Evolutionary conservation across 2,888 invertebrate genomes (phyloP), one percentile per base, ranked within the genome.

Genomic region (Meliscaeva auricollis): DNA sequence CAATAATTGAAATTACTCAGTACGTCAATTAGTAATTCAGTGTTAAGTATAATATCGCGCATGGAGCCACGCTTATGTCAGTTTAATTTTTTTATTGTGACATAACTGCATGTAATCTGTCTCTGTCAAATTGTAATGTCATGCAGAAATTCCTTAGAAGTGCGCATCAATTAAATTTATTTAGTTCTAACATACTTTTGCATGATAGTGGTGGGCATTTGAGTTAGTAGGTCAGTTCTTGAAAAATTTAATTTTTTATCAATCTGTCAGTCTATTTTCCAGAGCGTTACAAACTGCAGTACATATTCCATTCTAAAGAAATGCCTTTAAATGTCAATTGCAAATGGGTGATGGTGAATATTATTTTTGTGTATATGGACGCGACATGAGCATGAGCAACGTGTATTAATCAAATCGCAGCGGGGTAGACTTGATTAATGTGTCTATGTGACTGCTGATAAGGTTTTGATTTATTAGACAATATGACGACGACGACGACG

Each of bases 381-480:
- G 11, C 1, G 1, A 9, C 4, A 1, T 7, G 2, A 13, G 46
- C 77, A 70, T 74, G 74, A 30, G 50, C 62, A 46, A 69, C 26
- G 13, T 32, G 15, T 66, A 79, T 84, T 84, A 76, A 76, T 62
- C 80, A 80, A 50, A 46, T 35, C n/a, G 20, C 66, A 44, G 70
- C 75, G 46, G 66, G 54, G 72, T 62, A 60, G 41, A 30, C 41
- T 72, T 76, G 76, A 85, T 80, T 80, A 76, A 76, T 85, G 84
- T 41, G 84, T 41, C 8, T 32, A 32, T 20, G 32, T 35, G 62
- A 30, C 38, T 52, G 30, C 54, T 80, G 84, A 85, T 85, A 85
- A 85, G 72, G 30, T 72, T 85, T 20, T 85, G 80, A 85, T 85
- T 85, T 85, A 85, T 85, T 54, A 52, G 68, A 80, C 76, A 76